phyloP scores from a whole-genome alignment of 2,113 vertebrate genomes.

The Coptodon bakossiorum region DNA sequence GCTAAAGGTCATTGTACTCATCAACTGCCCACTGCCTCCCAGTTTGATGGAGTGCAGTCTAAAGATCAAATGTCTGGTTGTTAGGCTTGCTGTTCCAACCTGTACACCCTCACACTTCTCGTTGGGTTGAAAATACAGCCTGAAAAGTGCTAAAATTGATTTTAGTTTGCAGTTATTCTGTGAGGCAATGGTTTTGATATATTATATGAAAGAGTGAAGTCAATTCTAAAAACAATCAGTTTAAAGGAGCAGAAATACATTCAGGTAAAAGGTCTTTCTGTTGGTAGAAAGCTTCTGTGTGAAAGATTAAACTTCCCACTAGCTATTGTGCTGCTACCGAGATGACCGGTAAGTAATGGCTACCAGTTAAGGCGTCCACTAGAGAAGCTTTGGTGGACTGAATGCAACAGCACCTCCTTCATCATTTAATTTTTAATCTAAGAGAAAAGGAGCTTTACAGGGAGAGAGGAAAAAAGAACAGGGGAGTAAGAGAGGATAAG shows the following conservation, averaged over 20 bases:
- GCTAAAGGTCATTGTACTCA: slow-evolving; percentile 56
- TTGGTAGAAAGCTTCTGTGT: neutral
- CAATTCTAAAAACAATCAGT: neutral
- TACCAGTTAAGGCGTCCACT: neutral
- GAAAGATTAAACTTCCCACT: neutral
- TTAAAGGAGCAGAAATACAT: neutral
- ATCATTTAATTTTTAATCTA: slow-evolving; percentile 44
- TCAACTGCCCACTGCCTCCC: slow-evolving; percentile 49
- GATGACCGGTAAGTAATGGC: neutral
- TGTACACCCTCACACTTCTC: neutral
- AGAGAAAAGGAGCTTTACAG: slow-evolving; percentile 1
- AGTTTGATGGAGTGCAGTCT: slow-evolving; percentile 44
- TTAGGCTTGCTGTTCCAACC: neutral
- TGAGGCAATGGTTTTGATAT: neutral
- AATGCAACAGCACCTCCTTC: neutral
- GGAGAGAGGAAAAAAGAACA: neutral
- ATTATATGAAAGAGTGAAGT: neutral
- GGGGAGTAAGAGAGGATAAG: neutral
- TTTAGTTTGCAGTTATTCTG: neutral
- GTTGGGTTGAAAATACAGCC: neutral
- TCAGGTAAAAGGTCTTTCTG: neutral
- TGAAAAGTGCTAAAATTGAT: neutral
- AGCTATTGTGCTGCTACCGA: neutral
- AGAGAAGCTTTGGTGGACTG: neutral
- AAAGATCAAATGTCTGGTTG: slow-evolving; percentile 52